Percentiles rank a stretch among this genome's conserved stretches.
phyloP scores from a whole-genome alignment of 2,797 vertebrate species.

The Muscicapa striata region DNA sequence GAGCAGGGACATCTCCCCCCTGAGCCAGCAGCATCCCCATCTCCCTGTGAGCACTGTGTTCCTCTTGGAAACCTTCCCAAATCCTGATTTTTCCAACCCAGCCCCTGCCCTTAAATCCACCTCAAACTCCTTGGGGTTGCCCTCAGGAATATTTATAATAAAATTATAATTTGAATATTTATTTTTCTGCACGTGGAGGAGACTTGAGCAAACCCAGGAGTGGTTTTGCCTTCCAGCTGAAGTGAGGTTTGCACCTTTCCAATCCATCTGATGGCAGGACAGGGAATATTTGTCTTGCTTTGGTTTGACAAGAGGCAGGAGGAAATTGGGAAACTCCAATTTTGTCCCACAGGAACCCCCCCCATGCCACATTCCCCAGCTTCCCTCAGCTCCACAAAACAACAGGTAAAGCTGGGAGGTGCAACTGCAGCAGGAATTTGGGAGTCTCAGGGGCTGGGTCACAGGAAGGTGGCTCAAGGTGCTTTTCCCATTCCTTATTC shows the following conservation, averaged over 20 bases:
- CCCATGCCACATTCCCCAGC: background rate
- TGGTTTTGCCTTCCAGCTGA: no score
- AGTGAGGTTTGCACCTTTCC: accelerated
- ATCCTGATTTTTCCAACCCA: background rate
- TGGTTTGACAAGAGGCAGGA: background rate
- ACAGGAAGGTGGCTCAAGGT: accelerated
- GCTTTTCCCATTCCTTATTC: accelerated
- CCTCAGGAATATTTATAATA: no score
- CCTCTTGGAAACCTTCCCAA: background rate
- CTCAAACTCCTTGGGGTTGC: no score
- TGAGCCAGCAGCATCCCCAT: background rate
- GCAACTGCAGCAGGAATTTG: background rate
- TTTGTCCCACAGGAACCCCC: background rate
- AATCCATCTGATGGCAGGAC: background rate
- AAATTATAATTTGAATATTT: no score
- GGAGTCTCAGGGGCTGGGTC: background rate
- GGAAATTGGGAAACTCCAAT: accelerated
- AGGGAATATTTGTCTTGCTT: background rate
- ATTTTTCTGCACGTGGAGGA: no score
- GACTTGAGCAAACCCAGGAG: no score
- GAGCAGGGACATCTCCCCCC: background rate
- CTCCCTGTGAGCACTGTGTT: no score
- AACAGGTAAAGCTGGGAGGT: background rate
- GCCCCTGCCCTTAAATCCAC: no score
- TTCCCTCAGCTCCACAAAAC: background rate